phyloP scores from a whole-genome alignment of 2,888 invertebrate genomes.

The Sipha maydis region DNA sequence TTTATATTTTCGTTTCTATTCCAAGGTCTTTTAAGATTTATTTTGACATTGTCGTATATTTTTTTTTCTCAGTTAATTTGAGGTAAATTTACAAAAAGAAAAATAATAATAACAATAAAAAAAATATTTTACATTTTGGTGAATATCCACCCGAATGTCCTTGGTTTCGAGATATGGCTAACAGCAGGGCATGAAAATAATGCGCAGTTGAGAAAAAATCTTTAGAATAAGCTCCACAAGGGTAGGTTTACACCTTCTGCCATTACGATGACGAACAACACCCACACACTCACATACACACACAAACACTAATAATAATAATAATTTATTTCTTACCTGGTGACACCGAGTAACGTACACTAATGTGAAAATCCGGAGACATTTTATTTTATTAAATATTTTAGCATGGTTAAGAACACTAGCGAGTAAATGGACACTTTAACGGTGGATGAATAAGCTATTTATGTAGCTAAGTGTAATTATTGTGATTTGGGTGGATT shows the following conservation, averaged over 20 bases:
- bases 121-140: background rate
- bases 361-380: background rate
- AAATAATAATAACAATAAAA: background rate
- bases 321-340: slow-evolving; percentile 3
- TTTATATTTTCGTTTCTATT: no score
- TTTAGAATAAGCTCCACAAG: background rate
- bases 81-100: background rate
- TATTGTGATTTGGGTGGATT: background rate
- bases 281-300: background rate
- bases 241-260: background rate
- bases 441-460: background rate
- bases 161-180: background rate
- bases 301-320: background rate
- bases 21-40: no score
- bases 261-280: background rate
- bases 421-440: background rate
- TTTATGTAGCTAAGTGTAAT: background rate
- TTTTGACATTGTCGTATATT: no score
- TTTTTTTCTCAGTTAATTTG: background rate
- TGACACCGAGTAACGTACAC: background rate
- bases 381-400: background rate
- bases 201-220: slow-evolving; percentile 22
- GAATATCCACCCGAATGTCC: background rate
- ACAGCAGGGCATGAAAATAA: background rate
- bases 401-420: background rate